These are phyloP conservation scores for Anoplius nigerrimus DNA, from an alignment of 2,888 invertebrate genomes.

Conservation along the genomic window DNA sequence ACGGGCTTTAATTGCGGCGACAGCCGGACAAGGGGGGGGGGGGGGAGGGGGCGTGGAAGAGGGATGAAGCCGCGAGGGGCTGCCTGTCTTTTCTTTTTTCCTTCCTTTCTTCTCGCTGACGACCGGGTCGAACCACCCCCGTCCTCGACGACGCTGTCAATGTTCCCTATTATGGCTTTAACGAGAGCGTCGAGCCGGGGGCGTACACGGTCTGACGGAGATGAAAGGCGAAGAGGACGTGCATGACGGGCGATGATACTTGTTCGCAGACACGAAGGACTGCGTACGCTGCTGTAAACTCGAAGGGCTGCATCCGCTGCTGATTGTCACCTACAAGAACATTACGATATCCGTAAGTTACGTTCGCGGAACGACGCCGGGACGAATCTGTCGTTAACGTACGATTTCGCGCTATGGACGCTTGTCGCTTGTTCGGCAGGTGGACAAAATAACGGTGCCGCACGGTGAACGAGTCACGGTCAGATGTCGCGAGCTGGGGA, in stretches of 20 bases:
- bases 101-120: no score
- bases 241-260: not conserved
- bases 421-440: slow-evolving; percentile 50
- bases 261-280: slow-evolving; percentile 1
- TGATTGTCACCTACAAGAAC: slow-evolving; percentile 75
- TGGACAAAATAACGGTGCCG: slow-evolving; percentile 76
- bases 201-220: slow-evolving; percentile 10
- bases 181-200: slow-evolving; percentile 4
- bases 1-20: not conserved
- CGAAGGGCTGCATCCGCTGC: slow-evolving; percentile 73
- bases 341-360: slow-evolving; percentile 71
- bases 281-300: slow-evolving; percentile 70
- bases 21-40: not conserved
- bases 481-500: slow-evolving; percentile 87
- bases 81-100: no score
- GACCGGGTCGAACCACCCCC: no score
- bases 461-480: slow-evolving; percentile 87
- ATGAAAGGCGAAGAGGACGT: not conserved
- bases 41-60: not conserved
- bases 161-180: no score
- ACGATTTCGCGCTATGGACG: not conserved
- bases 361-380: no score
- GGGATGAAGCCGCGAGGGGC: no score
- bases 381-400: not conserved
- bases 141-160: no score